Percentiles rank a stretch among this genome's conserved stretches.
Conservation (phyloP, 2,888 invertebrate species). For the Ornithoptera priamus region DNA sequence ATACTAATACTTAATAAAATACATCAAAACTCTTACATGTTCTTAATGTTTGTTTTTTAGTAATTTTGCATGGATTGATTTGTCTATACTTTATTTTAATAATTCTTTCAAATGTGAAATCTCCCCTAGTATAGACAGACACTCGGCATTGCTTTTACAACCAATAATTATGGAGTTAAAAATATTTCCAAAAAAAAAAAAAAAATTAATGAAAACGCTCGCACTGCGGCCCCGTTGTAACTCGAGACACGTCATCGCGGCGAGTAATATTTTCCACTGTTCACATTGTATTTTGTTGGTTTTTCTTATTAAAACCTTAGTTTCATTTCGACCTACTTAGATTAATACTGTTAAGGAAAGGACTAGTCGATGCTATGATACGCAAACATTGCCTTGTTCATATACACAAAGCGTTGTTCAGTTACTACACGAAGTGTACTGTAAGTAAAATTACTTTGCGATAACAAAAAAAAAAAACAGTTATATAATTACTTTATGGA, state of each 20-base stretch:
- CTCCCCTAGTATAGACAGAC: too few relatives aligned
- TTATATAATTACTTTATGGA: constrained; percentile 21
- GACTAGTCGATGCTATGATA: constrained; percentile 40
- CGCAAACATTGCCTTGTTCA: constrained; percentile 34
- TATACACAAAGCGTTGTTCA: background rate
- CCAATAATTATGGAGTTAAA: too few relatives aligned
- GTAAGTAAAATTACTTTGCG: background rate
- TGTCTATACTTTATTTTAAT: too few relatives aligned
- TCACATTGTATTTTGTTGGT: constrained; percentile 68
- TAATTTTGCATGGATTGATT: too few relatives aligned
- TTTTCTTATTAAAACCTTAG: constrained; percentile 68
- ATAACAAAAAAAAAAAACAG: background rate
- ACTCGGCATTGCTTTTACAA: too few relatives aligned
- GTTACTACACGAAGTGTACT: background rate
- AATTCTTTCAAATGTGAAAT: too few relatives aligned
- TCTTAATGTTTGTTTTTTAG: too few relatives aligned
- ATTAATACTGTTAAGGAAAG: constrained; percentile 32
- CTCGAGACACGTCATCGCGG: constrained; percentile 55
- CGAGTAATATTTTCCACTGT: constrained; percentile 71
- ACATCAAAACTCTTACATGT: too few relatives aligned
- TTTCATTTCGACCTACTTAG: constrained; percentile 61
- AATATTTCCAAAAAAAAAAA: too few relatives aligned
- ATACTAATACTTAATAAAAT: too few relatives aligned
- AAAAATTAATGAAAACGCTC: constrained; percentile 33
- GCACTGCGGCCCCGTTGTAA: constrained; percentile 35